Evolutionary conservation across 2,888 invertebrate genomes (phyloP).

Genomic region (Bombylius discolor): DNA sequence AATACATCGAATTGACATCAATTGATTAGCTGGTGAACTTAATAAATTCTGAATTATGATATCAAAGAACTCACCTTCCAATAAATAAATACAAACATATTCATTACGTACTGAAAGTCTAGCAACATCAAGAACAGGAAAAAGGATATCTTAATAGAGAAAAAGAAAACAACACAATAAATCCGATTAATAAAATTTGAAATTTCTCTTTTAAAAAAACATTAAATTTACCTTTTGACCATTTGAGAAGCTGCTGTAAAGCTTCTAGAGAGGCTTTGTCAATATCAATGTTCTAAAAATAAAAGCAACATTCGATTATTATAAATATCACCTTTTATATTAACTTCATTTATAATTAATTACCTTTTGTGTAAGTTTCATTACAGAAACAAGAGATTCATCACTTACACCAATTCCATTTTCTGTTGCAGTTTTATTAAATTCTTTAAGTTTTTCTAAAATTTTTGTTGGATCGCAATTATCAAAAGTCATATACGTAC

Average conservation of each 20-base stretch:
- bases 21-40: constrained; percentile 52
- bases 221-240: constrained; percentile 51
- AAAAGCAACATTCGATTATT: too few species aligned
- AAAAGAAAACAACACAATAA: constrained; percentile 14
- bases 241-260: constrained; percentile 50
- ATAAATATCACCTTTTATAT: not conserved
- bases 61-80: constrained; percentile 28
- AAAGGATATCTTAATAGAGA: constrained; percentile 51
- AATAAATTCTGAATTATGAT: constrained; percentile 31
- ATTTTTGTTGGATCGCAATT: constrained; percentile 64
- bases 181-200: not conserved
- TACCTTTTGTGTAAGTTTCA: constrained; percentile 45
- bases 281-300: constrained; percentile 15
- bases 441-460: constrained; percentile 57
- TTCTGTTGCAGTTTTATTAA: constrained; percentile 50
- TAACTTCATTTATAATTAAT: constrained; percentile 8
- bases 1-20: constrained; percentile 63
- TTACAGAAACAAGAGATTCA: constrained; percentile 46
- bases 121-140: constrained; percentile 80
- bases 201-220: not conserved
- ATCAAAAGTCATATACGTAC: constrained; percentile 55
- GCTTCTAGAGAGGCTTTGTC: constrained; percentile 40
- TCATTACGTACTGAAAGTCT: constrained; percentile 67
- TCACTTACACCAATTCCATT: constrained; percentile 41
- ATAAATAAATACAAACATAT: constrained; percentile 43